phyloP scores from a whole-genome alignment of 2,888 invertebrate genomes.

The Philopedon plagiatum region DNA sequence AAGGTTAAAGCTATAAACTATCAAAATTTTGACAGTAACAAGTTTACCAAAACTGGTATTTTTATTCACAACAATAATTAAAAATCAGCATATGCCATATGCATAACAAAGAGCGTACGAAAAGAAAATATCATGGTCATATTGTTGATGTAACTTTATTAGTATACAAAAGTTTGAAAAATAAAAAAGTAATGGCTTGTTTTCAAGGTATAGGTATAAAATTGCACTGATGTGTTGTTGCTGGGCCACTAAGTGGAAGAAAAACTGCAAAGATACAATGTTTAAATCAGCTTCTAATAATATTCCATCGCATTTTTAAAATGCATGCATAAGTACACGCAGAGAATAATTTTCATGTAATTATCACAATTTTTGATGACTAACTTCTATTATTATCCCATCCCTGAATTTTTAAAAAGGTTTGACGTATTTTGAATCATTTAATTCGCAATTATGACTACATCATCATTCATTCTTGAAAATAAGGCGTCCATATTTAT shows the following conservation, averaged over 20 bases:
- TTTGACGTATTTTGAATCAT: too few relatives aligned
- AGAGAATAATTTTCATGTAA: background rate
- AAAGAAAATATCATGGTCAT: constrained; percentile 20
- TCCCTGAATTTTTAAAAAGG: background rate
- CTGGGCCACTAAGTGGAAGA: too few relatives aligned
- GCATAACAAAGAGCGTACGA: constrained; percentile 10
- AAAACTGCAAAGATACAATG: too few relatives aligned
- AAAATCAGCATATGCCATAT: constrained; percentile 14
- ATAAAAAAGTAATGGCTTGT: background rate
- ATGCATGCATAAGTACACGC: too few relatives aligned
- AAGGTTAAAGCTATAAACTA: constrained; percentile 21
- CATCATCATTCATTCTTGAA: too few relatives aligned
- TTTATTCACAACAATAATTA: constrained; percentile 10
- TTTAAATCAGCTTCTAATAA: too few relatives aligned
- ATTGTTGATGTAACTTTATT: constrained; percentile 9
- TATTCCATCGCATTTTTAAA: background rate
- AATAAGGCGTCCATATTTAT: too few relatives aligned
- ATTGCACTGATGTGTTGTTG: background rate
- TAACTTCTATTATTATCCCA: background rate
- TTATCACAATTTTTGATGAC: background rate
- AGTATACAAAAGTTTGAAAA: background rate
- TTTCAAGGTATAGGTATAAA: background rate
- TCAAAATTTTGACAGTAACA: constrained; percentile 19
- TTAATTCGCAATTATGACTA: too few relatives aligned
- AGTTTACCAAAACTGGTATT: constrained; percentile 25